Evolutionary conservation across 2,113 vertebrate species (phyloP).

Genomic region (Abramis brama): DNA sequence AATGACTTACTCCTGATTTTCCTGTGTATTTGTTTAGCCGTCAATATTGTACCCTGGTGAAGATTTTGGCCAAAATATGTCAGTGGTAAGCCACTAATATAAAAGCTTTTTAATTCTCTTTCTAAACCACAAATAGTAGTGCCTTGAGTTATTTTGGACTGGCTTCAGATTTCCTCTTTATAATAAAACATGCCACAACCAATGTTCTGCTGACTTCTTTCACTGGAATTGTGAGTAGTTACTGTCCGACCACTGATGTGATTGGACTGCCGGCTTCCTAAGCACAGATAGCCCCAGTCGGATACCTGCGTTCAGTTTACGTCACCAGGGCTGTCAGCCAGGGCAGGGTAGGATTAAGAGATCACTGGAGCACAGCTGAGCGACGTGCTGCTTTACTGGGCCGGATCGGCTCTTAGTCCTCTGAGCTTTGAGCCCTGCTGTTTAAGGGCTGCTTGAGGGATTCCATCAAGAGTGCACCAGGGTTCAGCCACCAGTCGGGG

Average conservation of each 20-base stretch:
- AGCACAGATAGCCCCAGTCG: neutral
- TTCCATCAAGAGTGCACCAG: slow-evolving; percentile 71
- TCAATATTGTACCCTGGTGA: neutral
- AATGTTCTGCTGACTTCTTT: slow-evolving; percentile 10
- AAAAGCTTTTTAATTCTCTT: slow-evolving; percentile 10
- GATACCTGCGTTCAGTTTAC: neutral
- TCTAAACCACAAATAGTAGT: slow-evolving; percentile 33
- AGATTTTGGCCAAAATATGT: slow-evolving; percentile 7
- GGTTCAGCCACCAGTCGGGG: slow-evolving; percentile 74
- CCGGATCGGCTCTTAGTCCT: slow-evolving; percentile 69
- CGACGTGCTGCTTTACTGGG: slow-evolving; percentile 70
- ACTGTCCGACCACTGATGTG: neutral
- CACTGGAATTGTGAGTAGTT: slow-evolving; percentile 4
- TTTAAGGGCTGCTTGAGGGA: slow-evolving; percentile 74
- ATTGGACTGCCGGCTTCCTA: neutral
- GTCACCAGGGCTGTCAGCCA: slow-evolving; percentile 47
- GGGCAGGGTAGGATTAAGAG: slow-evolving; percentile 58
- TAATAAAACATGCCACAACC: slow-evolving; percentile 29
- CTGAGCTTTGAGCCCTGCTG: slow-evolving; percentile 76
- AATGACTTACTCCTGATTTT: neutral
- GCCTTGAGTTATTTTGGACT: slow-evolving; percentile 16
- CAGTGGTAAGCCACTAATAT: slow-evolving; percentile 25
- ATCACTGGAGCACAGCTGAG: slow-evolving; percentile 62
- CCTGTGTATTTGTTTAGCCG: neutral
- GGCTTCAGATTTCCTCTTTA: slow-evolving; percentile 30